Percentiles rank a stretch among this genome's conserved stretches.
These are phyloP conservation scores for Caenorhabditis macrosperma DNA, from an alignment of 2,888 invertebrate genomes.

Conservation along the genomic window DNA sequence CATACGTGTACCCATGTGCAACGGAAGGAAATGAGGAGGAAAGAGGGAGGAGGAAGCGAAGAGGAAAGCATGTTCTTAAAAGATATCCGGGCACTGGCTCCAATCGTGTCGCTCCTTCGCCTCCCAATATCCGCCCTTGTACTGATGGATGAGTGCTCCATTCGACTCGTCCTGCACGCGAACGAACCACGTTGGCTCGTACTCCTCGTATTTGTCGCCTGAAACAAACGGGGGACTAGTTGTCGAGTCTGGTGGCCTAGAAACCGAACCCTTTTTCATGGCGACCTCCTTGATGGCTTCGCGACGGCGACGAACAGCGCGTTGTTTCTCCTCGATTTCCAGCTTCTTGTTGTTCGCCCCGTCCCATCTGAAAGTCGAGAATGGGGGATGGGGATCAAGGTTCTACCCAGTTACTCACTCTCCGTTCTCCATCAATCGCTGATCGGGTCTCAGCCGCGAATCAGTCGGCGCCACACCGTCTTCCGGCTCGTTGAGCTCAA, in stretches of 20 bases:
- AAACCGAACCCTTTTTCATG: constrained; percentile 81
- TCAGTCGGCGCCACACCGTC: constrained; percentile 95
- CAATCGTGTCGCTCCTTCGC: constrained; percentile 92
- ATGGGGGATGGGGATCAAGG: too few relatives aligned
- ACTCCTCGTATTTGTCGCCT: constrained; percentile 85
- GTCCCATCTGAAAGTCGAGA: constrained; percentile 86
- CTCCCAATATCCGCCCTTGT: constrained; percentile 91
- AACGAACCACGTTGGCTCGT: constrained; percentile 92
- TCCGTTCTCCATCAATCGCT: constrained; percentile 93
- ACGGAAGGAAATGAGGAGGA: constrained; percentile 10
- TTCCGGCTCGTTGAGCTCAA: constrained; percentile 96
- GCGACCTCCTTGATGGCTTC: constrained; percentile 88
- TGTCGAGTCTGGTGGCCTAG: neutral
- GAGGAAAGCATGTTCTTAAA: constrained; percentile 81
- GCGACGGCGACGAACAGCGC: constrained; percentile 86
- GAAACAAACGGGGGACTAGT: too few relatives aligned
- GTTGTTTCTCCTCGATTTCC: constrained; percentile 94
- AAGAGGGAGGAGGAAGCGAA: constrained; percentile 1
- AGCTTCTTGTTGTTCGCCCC: constrained; percentile 86
- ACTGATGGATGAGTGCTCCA: constrained; percentile 82
- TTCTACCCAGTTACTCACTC: too few relatives aligned
- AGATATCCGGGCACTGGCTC: constrained; percentile 93
- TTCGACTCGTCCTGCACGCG: constrained; percentile 82
- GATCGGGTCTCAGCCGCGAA: constrained; percentile 93
- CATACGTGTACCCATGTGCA: constrained; percentile 36